A percentile compares a stretch with the other conserved stretches of the same genome.
Evolutionary conservation across 2,797 vertebrate species (phyloP).

Genomic region (Psittacula derbiana): DNA sequence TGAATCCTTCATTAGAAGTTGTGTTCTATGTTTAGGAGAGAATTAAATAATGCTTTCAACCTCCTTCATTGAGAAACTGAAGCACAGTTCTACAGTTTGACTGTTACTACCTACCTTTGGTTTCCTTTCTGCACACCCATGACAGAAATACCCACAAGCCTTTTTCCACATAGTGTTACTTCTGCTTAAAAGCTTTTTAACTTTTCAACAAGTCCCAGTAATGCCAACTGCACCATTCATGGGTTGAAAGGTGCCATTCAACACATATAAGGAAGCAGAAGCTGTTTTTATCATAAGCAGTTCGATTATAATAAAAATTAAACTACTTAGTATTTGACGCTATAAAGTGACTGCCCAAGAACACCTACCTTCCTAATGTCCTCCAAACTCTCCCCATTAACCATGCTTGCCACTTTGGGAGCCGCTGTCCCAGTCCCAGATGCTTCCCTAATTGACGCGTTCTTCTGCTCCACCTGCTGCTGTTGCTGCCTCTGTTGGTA

Average conservation of each 20-base stretch:
- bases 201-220: background rate
- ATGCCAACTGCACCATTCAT: background rate
- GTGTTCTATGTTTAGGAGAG: background rate
- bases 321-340: background rate
- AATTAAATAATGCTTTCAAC: background rate
- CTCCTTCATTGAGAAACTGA: background rate
- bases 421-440: conserved; percentile 33
- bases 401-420: conserved; percentile 89
- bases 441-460: conserved; percentile 62
- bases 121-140: background rate
- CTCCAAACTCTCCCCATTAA: conserved; percentile 96
- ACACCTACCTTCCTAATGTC: conserved; percentile 92
- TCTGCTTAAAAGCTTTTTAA: background rate
- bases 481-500: conserved; percentile 87
- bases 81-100: background rate
- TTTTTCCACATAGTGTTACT: background rate
- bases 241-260: background rate
- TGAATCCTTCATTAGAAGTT: background rate
- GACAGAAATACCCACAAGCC: background rate
- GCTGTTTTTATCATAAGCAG: background rate
- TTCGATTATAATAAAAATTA: background rate
- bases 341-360: background rate
- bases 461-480: conserved; percentile 81
- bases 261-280: background rate
- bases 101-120: background rate